Conservation (phyloP, 2,113 vertebrate genomes). For the Hepsetus odoe region DNA sequence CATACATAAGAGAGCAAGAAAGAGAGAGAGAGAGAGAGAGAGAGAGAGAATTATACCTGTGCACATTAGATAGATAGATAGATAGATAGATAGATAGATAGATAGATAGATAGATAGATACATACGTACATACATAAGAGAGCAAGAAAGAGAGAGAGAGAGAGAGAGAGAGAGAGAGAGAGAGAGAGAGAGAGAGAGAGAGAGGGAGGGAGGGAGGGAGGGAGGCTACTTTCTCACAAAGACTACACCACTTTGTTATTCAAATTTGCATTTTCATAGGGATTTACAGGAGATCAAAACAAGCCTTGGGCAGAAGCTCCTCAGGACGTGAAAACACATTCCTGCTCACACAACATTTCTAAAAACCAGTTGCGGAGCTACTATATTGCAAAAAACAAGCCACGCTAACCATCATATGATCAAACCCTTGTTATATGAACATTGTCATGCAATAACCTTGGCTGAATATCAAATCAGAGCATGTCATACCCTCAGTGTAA, state of each 20-base stretch:
- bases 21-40: slow-evolving; percentile 44
- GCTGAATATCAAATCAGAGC: neutral
- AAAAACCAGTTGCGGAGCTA: neutral
- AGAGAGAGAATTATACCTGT: too few relatives aligned
- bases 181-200: slow-evolving; percentile 44
- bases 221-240: too few relatives aligned
- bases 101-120: slow-evolving; percentile 38
- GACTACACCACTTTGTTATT: slow-evolving; percentile 44
- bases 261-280: slow-evolving; percentile 48
- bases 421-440: neutral
- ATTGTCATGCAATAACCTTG: neutral
- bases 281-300: slow-evolving; percentile 40
- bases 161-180: slow-evolving; percentile 32
- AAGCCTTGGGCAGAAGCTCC: slow-evolving; percentile 22
- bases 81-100: slow-evolving; percentile 33
- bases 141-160: slow-evolving; percentile 40
- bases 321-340: neutral
- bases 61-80: slow-evolving; percentile 52
- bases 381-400: neutral
- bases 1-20: slow-evolving; percentile 34
- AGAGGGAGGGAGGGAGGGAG: slow-evolving; percentile 8
- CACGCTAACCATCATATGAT: neutral
- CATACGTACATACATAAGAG: too few relatives aligned
- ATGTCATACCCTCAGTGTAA: too few relatives aligned
- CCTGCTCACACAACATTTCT: slow-evolving; percentile 21